These are phyloP conservation scores for Lepidocyrtinus sp. DNA, from an alignment of 2,888 invertebrate species.

Conservation along the genomic window DNA sequence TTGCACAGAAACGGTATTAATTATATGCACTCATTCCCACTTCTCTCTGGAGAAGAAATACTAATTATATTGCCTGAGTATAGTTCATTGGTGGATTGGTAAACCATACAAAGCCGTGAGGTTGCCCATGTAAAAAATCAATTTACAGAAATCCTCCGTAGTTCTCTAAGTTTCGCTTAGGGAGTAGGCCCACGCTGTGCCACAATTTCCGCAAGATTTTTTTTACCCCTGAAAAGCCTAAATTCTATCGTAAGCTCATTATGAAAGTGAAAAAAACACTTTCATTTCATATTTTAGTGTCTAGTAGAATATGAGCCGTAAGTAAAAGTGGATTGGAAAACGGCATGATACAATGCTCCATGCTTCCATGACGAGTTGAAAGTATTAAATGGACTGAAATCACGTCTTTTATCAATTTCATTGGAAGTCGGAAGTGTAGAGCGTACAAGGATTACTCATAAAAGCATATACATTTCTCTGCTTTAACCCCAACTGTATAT, in stretches of 20 bases:
- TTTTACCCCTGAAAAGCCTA: constrained; percentile 2
- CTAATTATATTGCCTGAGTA: constrained; percentile 15
- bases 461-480: constrained; percentile 15
- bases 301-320: too few relatives aligned
- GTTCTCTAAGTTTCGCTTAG: background rate
- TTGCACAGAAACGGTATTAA: background rate
- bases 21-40: constrained; percentile 18
- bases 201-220: background rate
- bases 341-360: too few relatives aligned
- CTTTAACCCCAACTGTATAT: too few relatives aligned
- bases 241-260: background rate
- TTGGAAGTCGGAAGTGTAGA: too few relatives aligned
- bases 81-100: too few relatives aligned
- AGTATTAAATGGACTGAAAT: too few relatives aligned
- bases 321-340: too few relatives aligned
- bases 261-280: constrained; percentile 8
- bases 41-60: background rate
- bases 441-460: background rate
- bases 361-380: too few relatives aligned
- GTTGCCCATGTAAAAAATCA: constrained; percentile 2
- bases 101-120: too few relatives aligned
- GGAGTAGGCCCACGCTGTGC: constrained; percentile 7
- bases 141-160: background rate
- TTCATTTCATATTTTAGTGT: constrained; percentile 5
- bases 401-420: too few relatives aligned